Evolutionary conservation across 2,888 invertebrate genomes (phyloP), one percentile per base, ranked within the genome.

Genomic region (Orthosia gothica): DNA sequence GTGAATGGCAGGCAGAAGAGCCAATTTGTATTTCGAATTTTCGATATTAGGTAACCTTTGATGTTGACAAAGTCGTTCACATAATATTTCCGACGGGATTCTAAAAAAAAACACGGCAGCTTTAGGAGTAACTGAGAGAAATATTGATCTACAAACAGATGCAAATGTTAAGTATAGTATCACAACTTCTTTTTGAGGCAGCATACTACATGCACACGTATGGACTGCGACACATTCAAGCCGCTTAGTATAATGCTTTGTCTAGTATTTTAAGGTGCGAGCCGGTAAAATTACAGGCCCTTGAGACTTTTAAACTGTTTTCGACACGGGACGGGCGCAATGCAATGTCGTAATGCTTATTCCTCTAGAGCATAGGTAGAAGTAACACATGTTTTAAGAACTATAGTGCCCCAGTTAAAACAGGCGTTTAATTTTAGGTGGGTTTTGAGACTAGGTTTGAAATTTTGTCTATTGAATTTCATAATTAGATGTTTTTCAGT

Each of bases 21-120:
- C 58, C 32, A 54, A 52, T 58, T 71, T 72, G 13, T 62, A n/a
- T 79, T 62, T 50, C 16, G n/a, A 26, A 57, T 18, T 71, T 62
- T 50, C n/a, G 16, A 26, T 62, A 23, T 62, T 47, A 16, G 1
- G 13, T 15, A 50, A 20, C 26, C 12, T 32, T 74, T 18, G n/a
- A 32, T 47, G 32, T 74, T 79, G 16, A n/a, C 11, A 59, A 78
- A 32, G n/a, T 15, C n/a, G 23, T 45, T 13, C 32, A 18, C 16
- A 45, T 40, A 40, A 40, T 40, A 50, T 16, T 65, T 11, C 1
- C n/a, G 13, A 47, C 7, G 4, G 20, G 23, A 4, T 40, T 40
- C 15, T 26, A 5, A 0, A 18, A 15, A 50, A 5, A 23, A 20
- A 47, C 0, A 18, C 3, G n/a, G 7, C 26, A 15, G 45, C 1